Evolutionary conservation across 2,797 vertebrate genomes (phyloP), one percentile per base, ranked within the genome.

Genomic region (Myotis vivesi): DNA sequence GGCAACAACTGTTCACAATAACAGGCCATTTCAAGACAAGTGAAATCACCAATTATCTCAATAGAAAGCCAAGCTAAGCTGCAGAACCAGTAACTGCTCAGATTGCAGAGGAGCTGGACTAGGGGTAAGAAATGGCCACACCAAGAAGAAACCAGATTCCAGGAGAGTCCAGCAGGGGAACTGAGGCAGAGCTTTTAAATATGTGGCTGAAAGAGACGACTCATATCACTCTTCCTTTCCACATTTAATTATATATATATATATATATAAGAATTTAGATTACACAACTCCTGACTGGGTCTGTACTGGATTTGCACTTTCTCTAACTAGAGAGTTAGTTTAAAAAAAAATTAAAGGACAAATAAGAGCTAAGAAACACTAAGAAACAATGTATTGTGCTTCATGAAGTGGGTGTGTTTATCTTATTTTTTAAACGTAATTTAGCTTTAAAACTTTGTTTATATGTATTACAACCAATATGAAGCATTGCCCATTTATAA

Each of bases 391-490:
- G 38, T 72, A 19, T 13, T 72, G 53, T 76, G 44, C 33, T 85
- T 95, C n/a, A 71, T 13, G 33, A 46, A 49, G 36, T 36, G 46
- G 17, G 33, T 55, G 1, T 81, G 44, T 80, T 95, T 88, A 59
- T 79, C 88, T 88, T 84, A 84, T 92, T 84, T 91, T 94, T 53
- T 8, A 23, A 64, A 84, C 89, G 53, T 73, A 85, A 92, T 77
- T 91, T 33, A 87, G n/a, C 68, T 76, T 77, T 49, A 92, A 88
- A 30, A 59, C 72, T 68, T 86, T 59, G 68, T 87, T 75, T 95
- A 49, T 59, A 33, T 91, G 68, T 17, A 17, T 80, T 53, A 64
- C 1, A 19, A 77, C 69, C 62, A 62, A 81, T 68, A 15, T 62
- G 36, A 91, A 89, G 36, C 19, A 79, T 82, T 92, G 44, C 66